Evolutionary conservation across 2,888 invertebrate species (phyloP), one percentile per base, ranked within the genome.

Genomic region (Creontiades dilutus): DNA sequence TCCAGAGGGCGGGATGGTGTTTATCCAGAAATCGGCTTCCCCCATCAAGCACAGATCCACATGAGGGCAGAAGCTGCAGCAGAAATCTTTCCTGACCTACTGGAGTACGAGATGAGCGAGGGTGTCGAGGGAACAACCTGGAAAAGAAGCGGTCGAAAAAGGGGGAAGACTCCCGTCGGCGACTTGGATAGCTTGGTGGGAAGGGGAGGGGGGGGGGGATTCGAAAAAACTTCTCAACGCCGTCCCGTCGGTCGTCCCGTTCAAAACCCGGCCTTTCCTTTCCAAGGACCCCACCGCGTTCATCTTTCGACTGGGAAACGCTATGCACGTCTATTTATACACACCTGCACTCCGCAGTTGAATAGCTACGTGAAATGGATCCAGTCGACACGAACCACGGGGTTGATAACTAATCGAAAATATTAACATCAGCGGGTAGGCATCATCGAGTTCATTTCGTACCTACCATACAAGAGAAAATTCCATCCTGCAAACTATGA

Each of bases 1-100:
- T 28, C 28, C 28, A 14, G 76, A 27, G 78, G 78, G 13, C 78
- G 13, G 78, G 78, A n/a, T n/a, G 46, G 46, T 78, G 28, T 78
- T 78, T 78, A 78, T 78, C 78, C 78, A 78, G 46, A 78, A 78
- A 78, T 78, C 78, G 78, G 78, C 78, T 78, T 47, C 78, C 78
- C 37, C 14, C 78, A 37, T 46, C 78, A 23, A 27, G 13, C 37
- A 46, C 46, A 9, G n/a, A 37, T 46, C 78, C 46, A 19, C 16
- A 37, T 9, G 27, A 27, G 27, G 68, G 68, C 68, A 68, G 68
- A 68, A 68, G 68, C 37, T 46, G 78, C 78, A 46, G 78, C 78
- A 78, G 19, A 68, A 68, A 68, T 68, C 23, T 68, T 68, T 68
- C 47, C 78, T 78, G 78, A 78, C 78, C 78, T 78, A 78, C 78